Percentiles rank a stretch among this genome's conserved stretches.
Evolutionary conservation across 2,888 invertebrate species (phyloP).

Genomic region (Lepas anatifera): DNA sequence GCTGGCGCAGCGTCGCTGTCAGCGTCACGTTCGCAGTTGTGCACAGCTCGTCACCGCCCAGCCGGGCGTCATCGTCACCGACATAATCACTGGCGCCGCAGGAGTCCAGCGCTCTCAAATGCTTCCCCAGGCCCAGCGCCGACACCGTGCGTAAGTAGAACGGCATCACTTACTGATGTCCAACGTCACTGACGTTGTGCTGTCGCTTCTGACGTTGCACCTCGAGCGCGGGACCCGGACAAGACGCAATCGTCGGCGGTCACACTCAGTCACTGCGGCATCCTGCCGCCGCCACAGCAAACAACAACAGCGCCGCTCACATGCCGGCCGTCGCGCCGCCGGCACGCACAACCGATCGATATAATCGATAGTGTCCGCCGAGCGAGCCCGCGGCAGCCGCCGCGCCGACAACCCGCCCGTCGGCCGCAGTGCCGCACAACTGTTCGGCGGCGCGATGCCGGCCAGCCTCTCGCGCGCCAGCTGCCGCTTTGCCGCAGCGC

Average conservation of each 20-base stretch:
- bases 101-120: no score
- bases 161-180: no score
- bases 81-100: no score
- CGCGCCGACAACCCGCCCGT: neutral
- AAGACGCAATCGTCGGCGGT: no score
- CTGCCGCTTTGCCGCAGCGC: neutral
- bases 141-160: neutral
- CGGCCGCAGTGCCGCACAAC: neutral
- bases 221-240: no score
- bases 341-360: no score
- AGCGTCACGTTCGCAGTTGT: constrained; percentile 76
- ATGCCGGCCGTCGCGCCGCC: neutral
- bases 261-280: no score
- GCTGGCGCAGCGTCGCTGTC: constrained; percentile 68
- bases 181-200: no score
- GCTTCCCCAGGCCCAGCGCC: neutral
- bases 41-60: constrained; percentile 62
- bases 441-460: neutral
- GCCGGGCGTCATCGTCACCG: no score
- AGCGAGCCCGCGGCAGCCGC: no score
- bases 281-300: neutral
- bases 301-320: neutral
- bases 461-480: neutral
- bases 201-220: neutral
- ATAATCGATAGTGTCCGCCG: no score